Conservation (phyloP, 2,113 vertebrate species). For the Zootoca vivipara region DNA sequence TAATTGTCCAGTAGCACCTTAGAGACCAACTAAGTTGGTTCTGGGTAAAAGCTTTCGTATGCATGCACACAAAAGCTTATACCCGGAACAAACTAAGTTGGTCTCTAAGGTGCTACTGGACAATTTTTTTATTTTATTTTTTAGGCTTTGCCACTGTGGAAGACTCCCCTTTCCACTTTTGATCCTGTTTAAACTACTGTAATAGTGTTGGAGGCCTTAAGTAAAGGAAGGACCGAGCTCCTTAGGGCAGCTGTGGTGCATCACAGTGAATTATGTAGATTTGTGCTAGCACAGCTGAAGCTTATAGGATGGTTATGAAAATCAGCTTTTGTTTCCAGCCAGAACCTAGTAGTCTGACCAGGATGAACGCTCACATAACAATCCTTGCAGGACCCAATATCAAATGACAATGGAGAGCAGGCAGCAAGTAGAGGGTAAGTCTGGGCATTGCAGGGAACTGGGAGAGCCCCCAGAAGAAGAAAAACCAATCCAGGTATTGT, state of each 20-base stretch:
- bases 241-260: neutral
- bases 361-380: neutral
- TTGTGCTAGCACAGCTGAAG: neutral
- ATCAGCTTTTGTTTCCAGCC: neutral
- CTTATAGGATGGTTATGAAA: neutral
- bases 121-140: no score
- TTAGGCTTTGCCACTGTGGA: no score
- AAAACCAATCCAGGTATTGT: neutral
- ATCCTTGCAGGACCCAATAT: neutral
- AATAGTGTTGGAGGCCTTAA: no score
- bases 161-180: neutral
- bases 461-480: no score
- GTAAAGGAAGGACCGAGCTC: neutral
- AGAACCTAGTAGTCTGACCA: no score
- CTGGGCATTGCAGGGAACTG: no score
- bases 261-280: neutral
- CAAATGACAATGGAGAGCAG: neutral
- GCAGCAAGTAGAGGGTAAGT: neutral
- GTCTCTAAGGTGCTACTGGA: no score
- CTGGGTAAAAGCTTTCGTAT: no score
- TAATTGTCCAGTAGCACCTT: no score
- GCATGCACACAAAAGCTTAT: no score
- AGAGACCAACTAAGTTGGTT: no score
- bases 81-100: no score
- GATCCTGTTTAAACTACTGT: neutral